phyloP scores from a whole-genome alignment of 2,113 vertebrate species.

The Ranitomeya imitator region DNA sequence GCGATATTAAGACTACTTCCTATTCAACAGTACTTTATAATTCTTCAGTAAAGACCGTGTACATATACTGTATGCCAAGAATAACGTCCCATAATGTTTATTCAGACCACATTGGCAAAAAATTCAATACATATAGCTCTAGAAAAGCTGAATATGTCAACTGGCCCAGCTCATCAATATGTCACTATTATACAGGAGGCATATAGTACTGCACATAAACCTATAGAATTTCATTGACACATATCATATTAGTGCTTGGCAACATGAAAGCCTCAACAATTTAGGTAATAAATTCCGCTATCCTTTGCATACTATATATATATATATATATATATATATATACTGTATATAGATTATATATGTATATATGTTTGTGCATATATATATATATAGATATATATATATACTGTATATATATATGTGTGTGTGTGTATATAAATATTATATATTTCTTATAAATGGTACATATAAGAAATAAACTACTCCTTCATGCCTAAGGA shows the following conservation, averaged over 20 bases:
- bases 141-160: not conserved
- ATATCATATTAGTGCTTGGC: not conserved
- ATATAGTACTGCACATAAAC: not conserved
- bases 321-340: no score
- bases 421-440: no score
- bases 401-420: no score
- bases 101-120: not conserved
- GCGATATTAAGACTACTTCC: conserved; percentile 22
- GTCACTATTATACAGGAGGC: no score
- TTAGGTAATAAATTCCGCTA: not conserved
- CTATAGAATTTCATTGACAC: not conserved
- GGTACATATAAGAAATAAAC: not conserved
- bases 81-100: not conserved
- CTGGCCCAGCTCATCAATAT: not conserved
- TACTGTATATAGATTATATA: no score
- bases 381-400: no score
- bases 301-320: not conserved
- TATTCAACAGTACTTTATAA: not conserved
- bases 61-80: not conserved
- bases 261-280: not conserved
- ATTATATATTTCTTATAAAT: no score
- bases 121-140: not conserved
- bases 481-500: not conserved
- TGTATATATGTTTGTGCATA: no score
- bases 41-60: not conserved